Evolutionary conservation across 2,797 vertebrate species (phyloP), one percentile per base, ranked within the genome.

Genomic region (Discoglossus pictus): DNA sequence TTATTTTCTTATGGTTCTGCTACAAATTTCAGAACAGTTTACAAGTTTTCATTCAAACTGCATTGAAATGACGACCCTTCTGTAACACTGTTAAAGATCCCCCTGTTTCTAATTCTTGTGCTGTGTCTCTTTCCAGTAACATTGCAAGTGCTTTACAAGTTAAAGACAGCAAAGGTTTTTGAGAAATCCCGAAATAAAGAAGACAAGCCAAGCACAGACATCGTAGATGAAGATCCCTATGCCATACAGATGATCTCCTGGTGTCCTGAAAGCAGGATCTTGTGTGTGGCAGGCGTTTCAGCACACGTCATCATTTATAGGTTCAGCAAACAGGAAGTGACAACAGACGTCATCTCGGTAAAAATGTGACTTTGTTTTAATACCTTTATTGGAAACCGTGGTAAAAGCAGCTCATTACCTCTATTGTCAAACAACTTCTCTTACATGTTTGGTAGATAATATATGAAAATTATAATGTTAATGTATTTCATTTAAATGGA

Each of bases 111-210:
- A 12, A 53, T 21, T 44, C 3, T 20, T 15, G 25, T 20, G 4
- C 46, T 54, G 15, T 51, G 1, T 53, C 1, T 56, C 5, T 74
- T 80, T 55, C 40, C 74, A 99, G 97, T 98, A 93, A 99, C 93
- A 27, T 89, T 99, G 77, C 97, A 99, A 91, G 93, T 98, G 76
- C 89, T 99, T 78, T 99, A 99, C 85, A 98, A 98, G 78, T 87
- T 99, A 75, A 99, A 99, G 90, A 99, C 97, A 61, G 93, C 95
- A 74, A 99, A 99, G 91, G 94, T 99, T 70, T 99, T 99, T 84
- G 97, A 99, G 89, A 97, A 96, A 76, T 91, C 92, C 65, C 86
- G 92, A 79, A 91, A 89, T 78, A 97, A 94, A 85, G 96, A 98
- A 56, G 97, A 98, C 75, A 94, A 89, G 75, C 91, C 91, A 61